phyloP scores from a whole-genome alignment of 2,797 vertebrate genomes.

The Poecilia picta region DNA sequence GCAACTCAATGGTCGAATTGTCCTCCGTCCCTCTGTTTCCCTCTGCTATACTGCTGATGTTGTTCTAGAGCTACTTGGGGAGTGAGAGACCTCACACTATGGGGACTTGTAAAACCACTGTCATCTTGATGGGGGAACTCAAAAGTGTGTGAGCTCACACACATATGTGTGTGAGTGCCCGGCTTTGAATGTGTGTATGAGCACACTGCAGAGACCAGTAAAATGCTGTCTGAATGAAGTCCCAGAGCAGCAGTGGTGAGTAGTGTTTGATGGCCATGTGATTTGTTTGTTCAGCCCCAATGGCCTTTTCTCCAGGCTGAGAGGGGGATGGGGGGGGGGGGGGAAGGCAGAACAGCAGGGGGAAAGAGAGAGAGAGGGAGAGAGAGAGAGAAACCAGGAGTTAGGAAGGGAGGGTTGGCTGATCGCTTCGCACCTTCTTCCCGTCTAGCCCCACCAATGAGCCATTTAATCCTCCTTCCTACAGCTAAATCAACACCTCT shows the following conservation, averaged over 20 bases:
- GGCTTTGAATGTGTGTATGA: constrained; percentile 41
- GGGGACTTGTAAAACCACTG: constrained; percentile 81
- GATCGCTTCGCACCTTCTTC: constrained; percentile 88
- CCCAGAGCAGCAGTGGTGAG: constrained; percentile 81
- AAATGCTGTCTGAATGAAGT: constrained; percentile 83
- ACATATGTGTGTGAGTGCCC: constrained; percentile 32
- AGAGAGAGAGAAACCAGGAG: constrained; percentile 44
- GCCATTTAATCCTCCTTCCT: constrained; percentile 90
- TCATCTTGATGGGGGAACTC: constrained; percentile 73
- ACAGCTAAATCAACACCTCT: constrained; percentile 84
- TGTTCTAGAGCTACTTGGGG: constrained; percentile 70
- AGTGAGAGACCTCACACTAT: constrained; percentile 76
- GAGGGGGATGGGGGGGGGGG: constrained; percentile 16
- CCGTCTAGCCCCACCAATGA: constrained; percentile 92
- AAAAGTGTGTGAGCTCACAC: constrained; percentile 39
- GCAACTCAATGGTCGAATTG: constrained; percentile 68
- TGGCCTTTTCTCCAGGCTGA: constrained; percentile 83
- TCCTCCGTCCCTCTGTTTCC: constrained; percentile 43
- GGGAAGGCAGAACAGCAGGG: constrained; percentile 8
- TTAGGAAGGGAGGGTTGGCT: constrained; percentile 50
- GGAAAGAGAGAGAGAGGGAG: constrained; percentile 20
- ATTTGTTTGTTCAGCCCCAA: constrained; percentile 93
- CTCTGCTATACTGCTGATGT: constrained; percentile 56
- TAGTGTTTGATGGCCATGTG: constrained; percentile 89
- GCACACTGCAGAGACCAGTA: constrained; percentile 77